Evolutionary conservation across 2,888 invertebrate genomes (phyloP).

Genomic region (Ametastegia equiseti): DNA sequence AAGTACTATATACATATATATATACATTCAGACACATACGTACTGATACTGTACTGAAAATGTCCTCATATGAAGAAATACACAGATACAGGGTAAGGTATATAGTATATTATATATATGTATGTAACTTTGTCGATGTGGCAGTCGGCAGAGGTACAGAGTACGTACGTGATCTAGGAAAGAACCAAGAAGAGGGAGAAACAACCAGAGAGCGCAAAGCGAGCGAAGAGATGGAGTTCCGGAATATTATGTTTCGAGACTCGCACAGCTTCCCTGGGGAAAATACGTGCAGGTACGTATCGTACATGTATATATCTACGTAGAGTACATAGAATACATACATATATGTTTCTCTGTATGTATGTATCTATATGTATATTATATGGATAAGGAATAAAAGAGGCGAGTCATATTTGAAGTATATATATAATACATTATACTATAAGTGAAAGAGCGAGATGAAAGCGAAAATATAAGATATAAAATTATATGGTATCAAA

Average conservation of each 20-base stretch:
- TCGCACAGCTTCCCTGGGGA: not conserved
- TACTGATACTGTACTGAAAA: not conserved
- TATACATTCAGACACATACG: not conserved
- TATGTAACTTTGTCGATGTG: not conserved
- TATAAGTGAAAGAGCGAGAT: conserved; percentile 1
- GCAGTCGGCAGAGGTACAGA: not conserved
- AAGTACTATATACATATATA: not conserved
- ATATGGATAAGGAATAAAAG: not conserved
- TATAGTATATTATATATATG: no score
- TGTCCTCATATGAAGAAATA: not conserved
- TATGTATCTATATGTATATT: not conserved
- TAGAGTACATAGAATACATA: no score
- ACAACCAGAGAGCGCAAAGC: not conserved
- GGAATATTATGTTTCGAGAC: conserved; percentile 25
- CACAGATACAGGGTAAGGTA: no score
- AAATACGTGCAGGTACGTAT: conserved; percentile 10
- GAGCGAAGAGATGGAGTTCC: not conserved
- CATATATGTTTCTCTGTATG: not conserved
- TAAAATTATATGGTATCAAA: conserved; percentile 5
- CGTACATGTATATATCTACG: not conserved
- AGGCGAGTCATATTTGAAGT: not conserved
- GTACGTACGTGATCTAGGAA: conserved; percentile 7
- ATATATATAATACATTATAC: not conserved
- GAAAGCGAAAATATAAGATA: conserved; percentile 29
- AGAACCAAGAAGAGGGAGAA: not conserved